phyloP scores from a whole-genome alignment of 1,140 invertebrate genomes.

The Drosophila virilis region DNA sequence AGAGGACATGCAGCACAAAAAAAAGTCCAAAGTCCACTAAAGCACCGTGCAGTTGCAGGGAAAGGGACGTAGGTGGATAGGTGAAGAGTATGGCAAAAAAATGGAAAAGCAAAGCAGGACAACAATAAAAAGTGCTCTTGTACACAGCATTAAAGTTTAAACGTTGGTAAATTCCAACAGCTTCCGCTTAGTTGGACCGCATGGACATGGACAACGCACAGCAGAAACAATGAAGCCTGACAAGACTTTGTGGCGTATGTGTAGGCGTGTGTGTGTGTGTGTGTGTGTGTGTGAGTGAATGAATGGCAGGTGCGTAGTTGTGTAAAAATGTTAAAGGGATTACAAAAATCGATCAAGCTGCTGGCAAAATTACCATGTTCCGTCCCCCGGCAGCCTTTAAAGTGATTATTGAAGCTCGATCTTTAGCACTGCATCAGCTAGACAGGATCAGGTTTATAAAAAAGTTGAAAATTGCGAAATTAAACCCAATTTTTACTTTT shows the following conservation, averaged over 20 bases:
- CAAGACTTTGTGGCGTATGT: constrained; percentile 2
- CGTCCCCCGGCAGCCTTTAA: background rate
- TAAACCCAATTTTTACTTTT: constrained; percentile 50
- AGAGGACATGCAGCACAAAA: constrained; percentile 43
- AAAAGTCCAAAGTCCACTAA: constrained; percentile 58
- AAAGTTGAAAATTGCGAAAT: constrained; percentile 11
- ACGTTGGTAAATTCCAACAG: constrained; percentile 80
- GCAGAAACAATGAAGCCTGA: constrained; percentile 54
- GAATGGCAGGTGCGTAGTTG: constrained; percentile 44
- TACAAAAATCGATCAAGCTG: constrained; percentile 62
- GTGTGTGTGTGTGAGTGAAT: constrained; percentile 7
- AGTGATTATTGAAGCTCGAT: constrained; percentile 26
- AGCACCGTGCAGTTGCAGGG: constrained; percentile 5
- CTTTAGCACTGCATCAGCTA: background rate
- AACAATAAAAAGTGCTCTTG: constrained; percentile 58
- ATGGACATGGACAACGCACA: constrained; percentile 36
- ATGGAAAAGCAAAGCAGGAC: constrained; percentile 15
- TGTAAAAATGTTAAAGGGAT: constrained; percentile 55
- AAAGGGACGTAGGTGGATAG: constrained; percentile 20
- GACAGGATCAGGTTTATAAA: background rate
- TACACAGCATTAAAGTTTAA: constrained; percentile 81
- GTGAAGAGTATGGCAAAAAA: constrained; percentile 23
- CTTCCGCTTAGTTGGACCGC: constrained; percentile 75
- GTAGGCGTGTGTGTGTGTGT: background rate
- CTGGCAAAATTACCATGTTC: constrained; percentile 14